phyloP scores from a whole-genome alignment of 2,888 invertebrate genomes.

The Syrphus vitripennis region DNA sequence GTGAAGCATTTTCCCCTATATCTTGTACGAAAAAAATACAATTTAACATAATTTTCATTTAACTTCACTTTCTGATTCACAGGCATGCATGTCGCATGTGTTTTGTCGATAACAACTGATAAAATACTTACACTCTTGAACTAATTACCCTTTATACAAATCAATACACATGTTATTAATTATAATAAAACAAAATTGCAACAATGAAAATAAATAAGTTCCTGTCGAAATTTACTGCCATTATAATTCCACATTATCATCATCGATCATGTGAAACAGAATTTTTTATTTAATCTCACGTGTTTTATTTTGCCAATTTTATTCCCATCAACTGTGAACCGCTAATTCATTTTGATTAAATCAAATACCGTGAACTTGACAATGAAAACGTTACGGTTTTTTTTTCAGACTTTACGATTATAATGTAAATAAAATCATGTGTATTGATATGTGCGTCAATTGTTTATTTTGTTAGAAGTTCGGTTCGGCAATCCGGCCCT shows the following conservation, averaged over 20 bases:
- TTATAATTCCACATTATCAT: constrained; percentile 33
- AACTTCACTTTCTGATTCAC: not conserved
- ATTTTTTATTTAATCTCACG: constrained; percentile 9
- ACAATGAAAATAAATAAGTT: not conserved
- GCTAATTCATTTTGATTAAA: not conserved
- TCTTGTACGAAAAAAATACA: no score
- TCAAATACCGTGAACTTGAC: constrained; percentile 1
- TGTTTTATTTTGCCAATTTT: not conserved
- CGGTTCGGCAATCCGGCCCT: not conserved
- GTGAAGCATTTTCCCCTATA: no score
- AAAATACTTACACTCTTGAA: not conserved
- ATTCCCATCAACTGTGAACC: not conserved
- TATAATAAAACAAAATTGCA: not conserved
- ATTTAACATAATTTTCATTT: no score
- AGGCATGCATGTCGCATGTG: not conserved
- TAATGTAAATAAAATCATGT: not conserved
- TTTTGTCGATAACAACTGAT: not conserved
- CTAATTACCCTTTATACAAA: constrained; percentile 17
- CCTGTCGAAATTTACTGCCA: not conserved
- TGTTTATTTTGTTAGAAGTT: not conserved
- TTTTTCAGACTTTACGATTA: not conserved
- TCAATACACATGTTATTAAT: not conserved
- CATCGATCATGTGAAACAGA: constrained; percentile 43
- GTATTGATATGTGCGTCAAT: not conserved
- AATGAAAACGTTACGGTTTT: not conserved